A percentile compares a stretch with the other conserved stretches of the same genome.
phyloP scores from a whole-genome alignment of 2,888 invertebrate genomes.

The Yponomeuta cagnagella region DNA sequence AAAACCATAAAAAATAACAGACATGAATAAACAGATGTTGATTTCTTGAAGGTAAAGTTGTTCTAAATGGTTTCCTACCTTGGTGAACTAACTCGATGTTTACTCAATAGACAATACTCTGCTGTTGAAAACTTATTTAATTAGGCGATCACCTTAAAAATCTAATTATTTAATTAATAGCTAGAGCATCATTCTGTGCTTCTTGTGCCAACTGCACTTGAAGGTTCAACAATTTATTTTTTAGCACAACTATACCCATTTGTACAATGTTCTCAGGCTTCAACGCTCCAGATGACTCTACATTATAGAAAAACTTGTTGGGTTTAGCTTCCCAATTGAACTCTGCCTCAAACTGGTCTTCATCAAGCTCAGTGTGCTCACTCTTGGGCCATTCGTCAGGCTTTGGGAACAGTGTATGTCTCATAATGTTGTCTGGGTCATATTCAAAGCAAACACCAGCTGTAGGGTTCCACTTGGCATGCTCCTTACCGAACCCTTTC shows the following conservation, averaged over 20 bases:
- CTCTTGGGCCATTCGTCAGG: conserved; percentile 99
- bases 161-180: conserved; percentile 70
- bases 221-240: conserved; percentile 95
- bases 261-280: conserved; percentile 97
- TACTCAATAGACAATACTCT: no score
- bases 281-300: conserved; percentile 95
- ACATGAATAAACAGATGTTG: no score
- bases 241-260: conserved; percentile 94
- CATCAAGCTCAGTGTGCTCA: conserved; percentile 95
- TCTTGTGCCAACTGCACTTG: conserved; percentile 95
- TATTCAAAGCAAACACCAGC: conserved; percentile 99
- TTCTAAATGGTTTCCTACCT: no score
- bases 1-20: no score
- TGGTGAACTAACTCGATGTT: no score
- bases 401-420: conserved; percentile 96
- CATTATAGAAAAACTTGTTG: conserved; percentile 97
- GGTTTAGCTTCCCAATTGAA: conserved; percentile 97
- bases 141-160: no score
- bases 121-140: no score
- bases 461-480: conserved; percentile 99
- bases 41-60: no score
- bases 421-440: conserved; percentile 98
- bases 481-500: conserved; percentile 98
- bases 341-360: conserved; percentile 94
- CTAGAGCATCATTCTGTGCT: conserved; percentile 88